Base-by-base conservation (phyloP, 2,113 vertebrate species). In the Rhinoptilus africanus region DNA sequence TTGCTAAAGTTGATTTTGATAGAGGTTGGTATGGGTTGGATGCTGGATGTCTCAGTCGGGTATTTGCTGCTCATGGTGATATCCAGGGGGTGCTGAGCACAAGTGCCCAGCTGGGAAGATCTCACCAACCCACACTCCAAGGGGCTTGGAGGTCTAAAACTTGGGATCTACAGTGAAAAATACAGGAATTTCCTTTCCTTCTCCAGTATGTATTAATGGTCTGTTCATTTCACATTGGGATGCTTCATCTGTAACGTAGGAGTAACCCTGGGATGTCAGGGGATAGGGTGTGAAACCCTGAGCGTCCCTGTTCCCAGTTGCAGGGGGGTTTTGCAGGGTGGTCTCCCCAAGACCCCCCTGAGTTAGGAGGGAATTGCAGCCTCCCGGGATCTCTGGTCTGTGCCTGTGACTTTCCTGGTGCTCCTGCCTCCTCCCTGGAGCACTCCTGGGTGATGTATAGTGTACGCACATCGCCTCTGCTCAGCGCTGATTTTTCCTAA, bases 401-500 rank as follows among this genome's bases (percentile, higher is more conserved):
- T 37, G 32, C 41, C 35, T 6, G 0, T 8, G 19, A 9, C 9
- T 73, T 60, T 59, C 12, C 57, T 60, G 84, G 3, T 51, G 20
- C 17, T 88, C 32, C 51, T 48, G 39, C 16, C 64, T 41, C 34
- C 1, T 10, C 28, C 62, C 48, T 6, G 23, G 27, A 45, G 53
- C 24, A 1, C 18, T n/a, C 32, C 48, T 16, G 27, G 21, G 35
- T 39, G 35, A 4, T 7, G 14, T 3, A 2, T 16, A 4, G 14
- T 9, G 14, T 10, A 17, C 35, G 45, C 3, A 3, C 54, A 3
- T 27, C 0, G 0, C 16, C 43, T 34, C 48, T 6, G 8, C 4
- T 57, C 4, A 1, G 32, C 2, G 13, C 30, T 43, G 12, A 7
- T 26, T 68, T 63, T 43, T 73, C 54, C 39, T 12, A 17, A 1